Evolutionary conservation across 2,797 vertebrate genomes (phyloP).

Genomic region (Leptatherina wallacei): DNA sequence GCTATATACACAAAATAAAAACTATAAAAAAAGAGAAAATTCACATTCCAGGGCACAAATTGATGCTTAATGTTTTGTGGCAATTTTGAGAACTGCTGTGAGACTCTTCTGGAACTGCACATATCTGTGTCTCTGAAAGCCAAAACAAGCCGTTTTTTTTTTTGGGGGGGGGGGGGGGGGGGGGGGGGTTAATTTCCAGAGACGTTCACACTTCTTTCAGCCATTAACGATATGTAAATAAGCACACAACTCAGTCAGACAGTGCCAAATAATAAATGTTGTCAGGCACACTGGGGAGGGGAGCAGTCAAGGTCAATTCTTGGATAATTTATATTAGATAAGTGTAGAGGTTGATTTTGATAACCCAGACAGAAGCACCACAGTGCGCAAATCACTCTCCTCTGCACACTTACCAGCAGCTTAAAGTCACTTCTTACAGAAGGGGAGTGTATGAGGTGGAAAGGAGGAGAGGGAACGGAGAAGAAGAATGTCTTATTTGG

Average conservation of each 20-base stretch:
- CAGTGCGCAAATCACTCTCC: constrained; percentile 37
- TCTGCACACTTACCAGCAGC: constrained; percentile 20
- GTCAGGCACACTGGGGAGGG: constrained; percentile 44
- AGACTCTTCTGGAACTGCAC: background rate
- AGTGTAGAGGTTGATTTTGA: constrained; percentile 29
- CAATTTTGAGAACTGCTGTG: background rate
- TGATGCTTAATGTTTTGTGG: background rate
- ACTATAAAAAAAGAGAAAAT: background rate
- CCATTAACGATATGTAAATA: constrained; percentile 6
- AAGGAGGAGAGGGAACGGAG: constrained; percentile 46
- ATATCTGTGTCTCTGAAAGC: constrained; percentile 2
- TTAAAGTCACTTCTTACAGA: constrained; percentile 19
- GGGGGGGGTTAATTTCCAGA: constrained; percentile 8
- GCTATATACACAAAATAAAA: background rate
- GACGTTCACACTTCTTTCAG: background rate
- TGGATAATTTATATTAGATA: constrained; percentile 63
- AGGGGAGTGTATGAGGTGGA: constrained; percentile 33
- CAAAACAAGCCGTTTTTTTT: too few species aligned
- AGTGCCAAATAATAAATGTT: constrained; percentile 40
- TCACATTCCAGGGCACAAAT: background rate
- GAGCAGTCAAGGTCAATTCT: constrained; percentile 50
- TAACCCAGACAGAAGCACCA: constrained; percentile 51
- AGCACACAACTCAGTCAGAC: constrained; percentile 33
- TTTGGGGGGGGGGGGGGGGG: too few species aligned
- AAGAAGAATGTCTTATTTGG: constrained; percentile 66